These are phyloP conservation scores for Pleuronectes platessa DNA, from an alignment of 2,113 vertebrate species.

Conservation along the genomic window DNA sequence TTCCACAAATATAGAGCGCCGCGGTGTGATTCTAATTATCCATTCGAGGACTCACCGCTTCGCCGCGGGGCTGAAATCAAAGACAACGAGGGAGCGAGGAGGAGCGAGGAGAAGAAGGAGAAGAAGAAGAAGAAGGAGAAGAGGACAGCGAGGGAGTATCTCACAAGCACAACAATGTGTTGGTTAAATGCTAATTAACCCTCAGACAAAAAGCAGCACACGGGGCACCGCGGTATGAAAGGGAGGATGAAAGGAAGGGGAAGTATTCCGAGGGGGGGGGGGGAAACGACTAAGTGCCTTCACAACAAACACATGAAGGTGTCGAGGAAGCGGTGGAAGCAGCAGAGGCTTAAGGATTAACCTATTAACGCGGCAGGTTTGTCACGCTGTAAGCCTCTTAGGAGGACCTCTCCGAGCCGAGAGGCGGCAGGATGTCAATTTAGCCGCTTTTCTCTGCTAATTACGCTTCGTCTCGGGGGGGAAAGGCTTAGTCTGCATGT, in stretches of 20 bases:
- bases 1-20: constrained; percentile 34
- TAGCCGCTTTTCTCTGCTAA: constrained; percentile 68
- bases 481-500: constrained; percentile 56
- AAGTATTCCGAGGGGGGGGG: constrained; percentile 3
- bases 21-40: constrained; percentile 59
- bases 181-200: constrained; percentile 70
- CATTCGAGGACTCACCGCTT: constrained; percentile 43
- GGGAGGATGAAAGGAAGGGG: constrained; percentile 34
- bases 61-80: constrained; percentile 54
- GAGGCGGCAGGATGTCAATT: constrained; percentile 72
- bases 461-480: constrained; percentile 59
- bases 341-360: constrained; percentile 63
- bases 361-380: constrained; percentile 68
- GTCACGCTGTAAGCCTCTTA: constrained; percentile 74
- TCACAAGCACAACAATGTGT: constrained; percentile 62
- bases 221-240: constrained; percentile 41
- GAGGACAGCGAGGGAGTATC: constrained; percentile 14
- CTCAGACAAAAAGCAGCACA: constrained; percentile 45
- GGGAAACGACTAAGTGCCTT: constrained; percentile 9
- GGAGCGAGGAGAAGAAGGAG: background rate
- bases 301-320: constrained; percentile 43
- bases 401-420: constrained; percentile 59
- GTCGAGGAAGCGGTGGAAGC: constrained; percentile 38
- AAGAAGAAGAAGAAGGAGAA: background rate
- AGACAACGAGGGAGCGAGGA: background rate